Base-by-base conservation (phyloP, 2,113 vertebrate genomes). In the Spheniscus mendiculus region DNA sequence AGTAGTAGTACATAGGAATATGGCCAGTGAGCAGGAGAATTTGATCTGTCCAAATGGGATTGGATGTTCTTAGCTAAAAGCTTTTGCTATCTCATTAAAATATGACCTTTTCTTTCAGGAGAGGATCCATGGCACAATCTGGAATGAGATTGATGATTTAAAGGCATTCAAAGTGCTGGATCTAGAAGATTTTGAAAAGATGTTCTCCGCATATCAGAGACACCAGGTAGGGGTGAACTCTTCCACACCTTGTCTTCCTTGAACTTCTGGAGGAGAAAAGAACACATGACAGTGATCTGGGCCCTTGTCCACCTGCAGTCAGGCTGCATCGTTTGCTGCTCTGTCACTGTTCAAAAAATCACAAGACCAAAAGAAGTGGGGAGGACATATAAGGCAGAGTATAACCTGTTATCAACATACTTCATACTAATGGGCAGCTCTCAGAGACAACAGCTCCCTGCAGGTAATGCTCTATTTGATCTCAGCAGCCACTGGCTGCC, bases 131-230 rank as follows among this genome's bases (percentile, higher is more conserved):
- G 99, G 99, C 79, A 99, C 99, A 34, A 98, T 99, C 83, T 99
- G 99, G 99, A 99, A 98, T 85, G 99, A 99, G 80, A 99, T 99
- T 15, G 99, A 99, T 93, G 99, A 99, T 98, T 98, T 99, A 92
- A 98, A 98, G 95, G 99, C 99, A 40, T 99, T 99, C 98, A 99
- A 99, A 96, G 98, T 99, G 42, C 97, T 99, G 55, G 99, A 99
- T 96, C 98, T 99, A 81, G 98, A 99, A 93, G 99, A 99, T 96
- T 99, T 99, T 88, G 99, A 99, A 97, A 99, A 99, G 98, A 99
- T 99, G 99, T 99, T 99, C 95, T 99, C 99, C 1, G 99, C 99
- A 0, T 99, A 99, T 98, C 99, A 99, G 97, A 99, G 99, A 97
- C 99, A 99, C 84, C 98, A 99, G 98, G 98, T 99, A 98, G 84